Conservation (phyloP, 2,113 vertebrate genomes). For the Halichoeres trimaculatus region DNA sequence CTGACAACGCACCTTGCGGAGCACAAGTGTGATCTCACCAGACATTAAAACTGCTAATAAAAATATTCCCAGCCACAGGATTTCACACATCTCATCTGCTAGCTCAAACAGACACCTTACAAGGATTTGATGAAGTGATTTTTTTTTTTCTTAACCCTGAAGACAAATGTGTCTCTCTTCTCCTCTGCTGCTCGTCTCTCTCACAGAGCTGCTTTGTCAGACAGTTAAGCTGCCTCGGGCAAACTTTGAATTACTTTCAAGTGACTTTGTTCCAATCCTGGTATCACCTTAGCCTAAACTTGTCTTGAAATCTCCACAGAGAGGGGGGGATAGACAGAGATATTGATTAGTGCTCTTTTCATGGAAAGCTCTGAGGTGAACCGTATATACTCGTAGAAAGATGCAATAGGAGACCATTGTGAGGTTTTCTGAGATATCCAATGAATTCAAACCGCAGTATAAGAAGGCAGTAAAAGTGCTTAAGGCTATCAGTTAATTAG, state of each 20-base stretch:
- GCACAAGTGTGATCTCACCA: conserved; percentile 12
- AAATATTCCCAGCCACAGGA: conserved; percentile 12
- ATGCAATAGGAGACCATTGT: conserved; percentile 29
- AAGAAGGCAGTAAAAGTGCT: conserved; percentile 21
- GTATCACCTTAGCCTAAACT: conserved; percentile 75
- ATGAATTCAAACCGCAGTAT: conserved; percentile 41
- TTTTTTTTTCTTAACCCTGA: conserved; percentile 13
- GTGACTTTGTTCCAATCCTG: conserved; percentile 71
- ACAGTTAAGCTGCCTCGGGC: conserved; percentile 62
- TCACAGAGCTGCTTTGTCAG: conserved; percentile 53
- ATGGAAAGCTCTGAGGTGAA: conserved; percentile 49
- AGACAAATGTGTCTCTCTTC: conserved; percentile 38
- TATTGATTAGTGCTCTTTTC: conserved; percentile 63
- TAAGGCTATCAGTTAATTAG: conserved; percentile 33
- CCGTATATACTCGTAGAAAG: conserved; percentile 36
- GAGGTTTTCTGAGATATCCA: conserved; percentile 12
- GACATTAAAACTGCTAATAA: conserved; percentile 10
- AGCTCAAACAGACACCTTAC: conserved; percentile 11
- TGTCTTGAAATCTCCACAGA: conserved; percentile 64
- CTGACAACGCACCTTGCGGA: background rate
- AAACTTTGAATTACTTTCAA: conserved; percentile 76
- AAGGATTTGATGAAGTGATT: conserved; percentile 4
- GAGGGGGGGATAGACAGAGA: conserved; percentile 33
- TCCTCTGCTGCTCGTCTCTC: conserved; percentile 36
- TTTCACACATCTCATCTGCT: conserved; percentile 10